Base-by-base conservation (phyloP, 1,140 invertebrate species). In the Paramacrobiotus metropolitanus region DNA sequence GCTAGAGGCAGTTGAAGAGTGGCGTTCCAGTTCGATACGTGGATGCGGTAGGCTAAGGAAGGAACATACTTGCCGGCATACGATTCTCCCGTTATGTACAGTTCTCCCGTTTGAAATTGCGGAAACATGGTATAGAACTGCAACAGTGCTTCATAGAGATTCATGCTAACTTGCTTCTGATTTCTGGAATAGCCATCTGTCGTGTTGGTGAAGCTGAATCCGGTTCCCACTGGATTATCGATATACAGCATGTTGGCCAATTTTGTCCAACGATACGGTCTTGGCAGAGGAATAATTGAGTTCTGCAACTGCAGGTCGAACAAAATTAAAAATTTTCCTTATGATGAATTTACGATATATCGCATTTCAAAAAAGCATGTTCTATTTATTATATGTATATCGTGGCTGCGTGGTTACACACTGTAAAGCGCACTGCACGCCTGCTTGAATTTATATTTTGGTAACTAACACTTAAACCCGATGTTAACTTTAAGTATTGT, bases 171-270 rank as follows among this genome's bases (percentile, higher is more conserved):
- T n/a, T 62, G 59, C 29, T n/a, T 31, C 30, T 62, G 3, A 61
- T 62, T 30, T n/a, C 61, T 62, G 2, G 62, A 4, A 28, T 62
- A 62, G 4, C 62, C 62, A 31, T 24, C 59, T 4, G 18, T 21
- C 20, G 24, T 29, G 44, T 20, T 20, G 3, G 31, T 28, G 31
- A 61, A 62, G 31, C 21, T 31, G 20, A 3, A 62, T 24, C 63
- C 63, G 20, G 63, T 60, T 21, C 63, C 63, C 61, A 72, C 72
- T 9, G 72, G 72, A 60, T 74, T 74, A 64, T 74, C 72, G 45
- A 74, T 69, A 65, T 72, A 74, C 29, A 74, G 59, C 68, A 74
- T 60, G 40, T 64, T 65, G 63, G 34, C 64, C 29, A 30, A 21
- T 9, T 3, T 15, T 30, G 63, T 59, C 63, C 63, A 64, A 2